Conservation (phyloP, 2,888 invertebrate genomes). For the Proisotoma minuta region DNA sequence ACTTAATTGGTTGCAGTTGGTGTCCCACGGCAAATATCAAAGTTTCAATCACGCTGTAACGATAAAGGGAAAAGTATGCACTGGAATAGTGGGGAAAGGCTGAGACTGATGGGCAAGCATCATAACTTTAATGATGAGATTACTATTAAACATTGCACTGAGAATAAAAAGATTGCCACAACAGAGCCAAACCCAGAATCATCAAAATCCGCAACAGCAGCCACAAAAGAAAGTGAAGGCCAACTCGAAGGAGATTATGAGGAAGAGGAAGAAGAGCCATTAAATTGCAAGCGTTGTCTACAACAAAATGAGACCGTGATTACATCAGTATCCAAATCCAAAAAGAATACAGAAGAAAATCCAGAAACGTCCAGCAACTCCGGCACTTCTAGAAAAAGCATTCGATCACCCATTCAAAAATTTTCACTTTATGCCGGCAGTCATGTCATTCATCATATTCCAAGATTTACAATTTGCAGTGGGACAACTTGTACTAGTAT, state of each 20-base stretch:
- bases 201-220: not conserved
- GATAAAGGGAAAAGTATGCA: conserved; percentile 32
- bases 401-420: conserved; percentile 1
- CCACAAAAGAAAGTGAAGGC: not conserved
- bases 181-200: not conserved
- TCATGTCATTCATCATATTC: conserved; percentile 8
- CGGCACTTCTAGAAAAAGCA: not conserved
- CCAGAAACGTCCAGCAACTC: not conserved
- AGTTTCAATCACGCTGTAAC: conserved; percentile 23
- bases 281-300: conserved; percentile 14
- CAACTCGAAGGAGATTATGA: not conserved
- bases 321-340: not conserved
- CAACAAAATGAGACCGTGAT: conserved; percentile 1
- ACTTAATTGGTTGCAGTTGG: conserved; percentile 44
- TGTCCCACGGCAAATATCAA: conserved; percentile 41
- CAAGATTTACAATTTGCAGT: conserved; percentile 14
- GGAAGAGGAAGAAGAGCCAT: not conserved
- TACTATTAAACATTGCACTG: not conserved
- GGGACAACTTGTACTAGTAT: conserved; percentile 3
- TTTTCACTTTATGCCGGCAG: conserved; percentile 6
- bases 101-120: conserved; percentile 33
- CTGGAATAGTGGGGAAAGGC: conserved; percentile 34
- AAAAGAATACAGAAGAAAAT: not conserved
- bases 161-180: not conserved
- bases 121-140: not conserved